Percentiles rank a stretch among this genome's conserved stretches.
Evolutionary conservation across 2,888 invertebrate species (phyloP).

Genomic region (Shargacucullia verbasci): DNA sequence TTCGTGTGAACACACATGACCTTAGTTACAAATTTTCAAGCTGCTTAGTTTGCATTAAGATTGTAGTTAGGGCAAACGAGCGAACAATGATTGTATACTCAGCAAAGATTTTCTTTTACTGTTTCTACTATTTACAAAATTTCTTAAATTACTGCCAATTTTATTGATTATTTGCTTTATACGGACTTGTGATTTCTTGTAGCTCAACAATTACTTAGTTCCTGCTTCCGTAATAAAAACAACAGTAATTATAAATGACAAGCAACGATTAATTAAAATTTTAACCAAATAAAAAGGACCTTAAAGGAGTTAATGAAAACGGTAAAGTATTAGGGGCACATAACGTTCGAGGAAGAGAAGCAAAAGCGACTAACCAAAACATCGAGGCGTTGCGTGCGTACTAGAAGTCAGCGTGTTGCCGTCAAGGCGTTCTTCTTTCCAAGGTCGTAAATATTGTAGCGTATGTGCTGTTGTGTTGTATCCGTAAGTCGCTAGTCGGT

Average conservation of each 20-base stretch:
- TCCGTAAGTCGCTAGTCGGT: constrained; percentile 23
- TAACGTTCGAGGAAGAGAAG: constrained; percentile 40
- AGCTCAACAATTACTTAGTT: too few species aligned
- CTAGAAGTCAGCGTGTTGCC: constrained; percentile 43
- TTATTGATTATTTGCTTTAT: too few species aligned
- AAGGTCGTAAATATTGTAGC: constrained; percentile 52
- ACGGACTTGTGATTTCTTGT: too few species aligned
- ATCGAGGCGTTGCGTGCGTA: constrained; percentile 46
- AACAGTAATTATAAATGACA: too few species aligned
- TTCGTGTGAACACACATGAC: constrained; percentile 10
- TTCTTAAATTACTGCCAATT: neutral
- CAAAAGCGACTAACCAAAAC: constrained; percentile 34
- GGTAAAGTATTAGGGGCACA: constrained; percentile 44
- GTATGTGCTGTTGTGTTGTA: constrained; percentile 40
- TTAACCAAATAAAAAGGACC: constrained; percentile 12
- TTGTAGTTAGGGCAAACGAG: neutral
- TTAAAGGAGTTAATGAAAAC: constrained; percentile 27
- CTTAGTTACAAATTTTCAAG: constrained; percentile 9
- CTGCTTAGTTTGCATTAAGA: neutral
- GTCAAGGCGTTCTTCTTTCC: constrained; percentile 59
- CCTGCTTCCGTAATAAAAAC: too few species aligned
- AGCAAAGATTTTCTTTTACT: neutral
- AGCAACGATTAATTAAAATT: too few species aligned
- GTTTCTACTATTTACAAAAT: neutral
- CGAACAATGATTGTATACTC: neutral